Evolutionary conservation across 1,140 invertebrate genomes (phyloP).

Genomic region (Dendroctonus valens): DNA sequence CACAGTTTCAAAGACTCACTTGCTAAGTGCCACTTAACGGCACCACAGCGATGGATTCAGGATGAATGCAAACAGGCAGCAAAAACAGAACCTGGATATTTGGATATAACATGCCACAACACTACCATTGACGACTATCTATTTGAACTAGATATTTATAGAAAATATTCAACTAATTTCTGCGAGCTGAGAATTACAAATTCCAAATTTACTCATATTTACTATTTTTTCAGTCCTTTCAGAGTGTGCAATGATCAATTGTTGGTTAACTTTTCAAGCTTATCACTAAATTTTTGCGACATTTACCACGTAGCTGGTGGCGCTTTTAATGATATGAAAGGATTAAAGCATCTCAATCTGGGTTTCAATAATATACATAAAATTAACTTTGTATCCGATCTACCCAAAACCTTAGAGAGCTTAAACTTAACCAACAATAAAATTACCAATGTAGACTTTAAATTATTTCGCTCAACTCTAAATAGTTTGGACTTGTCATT

Average conservation of each 20-base stretch:
- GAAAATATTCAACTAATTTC: neutral
- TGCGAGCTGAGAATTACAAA: neutral
- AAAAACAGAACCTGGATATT: no score
- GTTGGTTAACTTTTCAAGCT: neutral
- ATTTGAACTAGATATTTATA: neutral
- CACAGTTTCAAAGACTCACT: no score
- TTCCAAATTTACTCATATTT: constrained; percentile 4
- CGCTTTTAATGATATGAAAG: constrained; percentile 6
- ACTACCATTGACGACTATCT: constrained; percentile 10
- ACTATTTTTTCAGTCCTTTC: neutral
- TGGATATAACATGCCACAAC: constrained; percentile 2
- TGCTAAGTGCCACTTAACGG: no score
- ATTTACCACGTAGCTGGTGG: neutral
- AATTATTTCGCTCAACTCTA: neutral
- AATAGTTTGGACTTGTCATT: constrained; percentile 7
- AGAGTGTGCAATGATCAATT: neutral
- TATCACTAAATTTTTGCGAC: constrained; percentile 10
- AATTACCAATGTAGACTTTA: constrained; percentile 6
- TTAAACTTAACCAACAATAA: constrained; percentile 7
- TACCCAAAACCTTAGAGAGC: neutral
- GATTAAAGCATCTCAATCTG: constrained; percentile 5
- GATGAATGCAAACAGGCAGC: no score
- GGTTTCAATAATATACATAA: constrained; percentile 10
- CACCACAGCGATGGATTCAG: no score
- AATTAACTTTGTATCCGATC: neutral